A percentile compares a stretch with the other conserved stretches of the same genome.
These are phyloP conservation scores for Leptestheria dahalacensis DNA, from an alignment of 1,140 invertebrate genomes.

Conservation along the genomic window DNA sequence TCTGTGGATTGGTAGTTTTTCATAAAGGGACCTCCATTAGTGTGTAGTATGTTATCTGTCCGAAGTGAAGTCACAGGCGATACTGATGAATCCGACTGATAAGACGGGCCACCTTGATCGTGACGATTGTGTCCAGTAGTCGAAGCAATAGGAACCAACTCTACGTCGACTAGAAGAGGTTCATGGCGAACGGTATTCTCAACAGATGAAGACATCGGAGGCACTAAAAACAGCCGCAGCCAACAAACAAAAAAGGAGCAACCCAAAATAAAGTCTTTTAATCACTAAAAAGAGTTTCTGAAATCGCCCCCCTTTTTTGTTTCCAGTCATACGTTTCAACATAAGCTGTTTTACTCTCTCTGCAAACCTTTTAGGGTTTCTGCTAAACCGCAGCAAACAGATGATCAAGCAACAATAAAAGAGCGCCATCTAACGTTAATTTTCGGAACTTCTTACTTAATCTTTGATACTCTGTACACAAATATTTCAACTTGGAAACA, in stretches of 20 bases:
- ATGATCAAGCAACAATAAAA: background rate
- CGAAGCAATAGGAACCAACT: slow-evolving; percentile 10
- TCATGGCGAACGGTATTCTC: slow-evolving; percentile 6
- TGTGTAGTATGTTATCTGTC: background rate
- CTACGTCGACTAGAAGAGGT: slow-evolving; percentile 10
- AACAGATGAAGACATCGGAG: slow-evolving; percentile 4
- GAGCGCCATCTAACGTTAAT: background rate
- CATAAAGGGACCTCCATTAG: background rate
- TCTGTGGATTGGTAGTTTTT: slow-evolving; percentile 10
- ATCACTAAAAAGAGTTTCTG: too few species aligned
- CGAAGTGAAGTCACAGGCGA: background rate
- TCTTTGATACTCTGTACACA: too few species aligned
- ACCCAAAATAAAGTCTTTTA: too few species aligned
- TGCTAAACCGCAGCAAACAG: background rate
- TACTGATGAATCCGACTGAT: background rate
- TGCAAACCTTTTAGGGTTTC: background rate
- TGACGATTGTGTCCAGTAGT: background rate
- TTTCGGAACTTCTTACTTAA: background rate
- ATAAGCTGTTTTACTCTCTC: too few species aligned
- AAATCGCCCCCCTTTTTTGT: too few species aligned
- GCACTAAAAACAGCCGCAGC: background rate
- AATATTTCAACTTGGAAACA: too few species aligned
- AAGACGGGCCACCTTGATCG: slow-evolving; percentile 4
- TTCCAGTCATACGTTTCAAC: too few species aligned
- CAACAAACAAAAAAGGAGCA: too few species aligned